Evolutionary conservation across 2,888 invertebrate genomes (phyloP), one percentile per base, ranked within the genome.

Genomic region (Drosophila fungiperda): DNA sequence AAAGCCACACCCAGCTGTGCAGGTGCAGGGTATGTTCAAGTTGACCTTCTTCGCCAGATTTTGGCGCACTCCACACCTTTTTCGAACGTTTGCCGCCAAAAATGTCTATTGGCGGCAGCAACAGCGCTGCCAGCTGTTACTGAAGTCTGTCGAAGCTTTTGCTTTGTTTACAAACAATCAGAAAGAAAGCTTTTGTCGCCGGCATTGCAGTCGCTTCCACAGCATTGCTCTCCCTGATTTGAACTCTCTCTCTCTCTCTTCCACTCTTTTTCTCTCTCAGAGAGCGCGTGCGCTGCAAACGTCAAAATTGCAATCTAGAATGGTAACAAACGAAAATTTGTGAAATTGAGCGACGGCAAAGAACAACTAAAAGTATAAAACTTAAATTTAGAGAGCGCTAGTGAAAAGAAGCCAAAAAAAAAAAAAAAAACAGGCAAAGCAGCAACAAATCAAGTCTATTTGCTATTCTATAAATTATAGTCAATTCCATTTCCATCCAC

Each of bases 271-370:
- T 33, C 52, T 32, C 9, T 33, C 20, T 55, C 38, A 15, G 58
- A 82, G 52, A 68, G 86, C 86, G 86, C 88, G 54, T 80, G 90
- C 86, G 90, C 90, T 58, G 49, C 73, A 89, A 87, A 73, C 66
- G 86, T 86, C 86, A 86, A 85, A 86, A 85, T 76, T 85, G 86
- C 83, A 87, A 64, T 76, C 72, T 57, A 79, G 69, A 89, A 76
- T 85, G 80, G 82, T 78, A 86, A 76, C 88, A 80, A 89, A 73
- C 55, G 80, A 74, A 73, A 80, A 85, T 68, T 77, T 73, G 69
- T 71, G 66, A 68, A 77, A 72, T 40, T 32, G 32, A 55, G 61
- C 50, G 54, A 50, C 63, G 54, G 48, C 61, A 35, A 48, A 58
- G 69, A 48, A 35, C 55, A 55, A 66, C 42, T 66, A 55, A 55